Evolutionary conservation across 2,113 vertebrate species (phyloP), one percentile per base, ranked within the genome.

Genomic region (Myotis yumanensis): DNA sequence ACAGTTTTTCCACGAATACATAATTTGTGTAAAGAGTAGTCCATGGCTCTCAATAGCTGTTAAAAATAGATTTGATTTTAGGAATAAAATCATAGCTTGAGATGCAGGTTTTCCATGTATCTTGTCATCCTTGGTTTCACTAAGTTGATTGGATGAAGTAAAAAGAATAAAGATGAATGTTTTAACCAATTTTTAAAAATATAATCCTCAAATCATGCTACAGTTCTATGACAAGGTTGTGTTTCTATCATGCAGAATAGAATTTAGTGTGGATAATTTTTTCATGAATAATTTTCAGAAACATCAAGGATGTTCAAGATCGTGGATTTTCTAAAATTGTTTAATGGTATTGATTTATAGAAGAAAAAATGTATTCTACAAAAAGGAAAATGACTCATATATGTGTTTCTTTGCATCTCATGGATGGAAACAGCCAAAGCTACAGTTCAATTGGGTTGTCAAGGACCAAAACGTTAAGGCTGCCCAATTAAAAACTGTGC

Each of bases 1-100:
- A 97, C 96, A 95, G 97, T 96, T 97, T 97, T 97, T 95, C 89
- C 86, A 80, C 94, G 96, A 97, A 96, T 97, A 95, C 75, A 96
- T 97, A 97, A 97, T 96, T 96, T 95, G 93, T 96, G 95, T 93
- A 96, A 97, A 97, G 96, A 95, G 96, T 96, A 96, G 85, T 92
- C 89, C 57, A 71, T 97, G 96, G 95, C 87, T 92, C 86, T 95
- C 57, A 71, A 92, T 93, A 92, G 92, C 86, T 95, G 86, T 96
- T 96, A 97, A 96, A 97, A 96, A 97, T 96, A 97, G 92, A 83
- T 86, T 90, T 90, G 77, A 91, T 93, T 97, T 97, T 94, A 88
- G 79, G 92, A 97, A 96, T 89, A 94, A 96, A 97, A 97, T 94
- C 71, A 90, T 90, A 90, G 91, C 92, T 96, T 84, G 87, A 90